phyloP scores from a whole-genome alignment of 2,797 vertebrate species.

The Oceanodroma leucorhoa region DNA sequence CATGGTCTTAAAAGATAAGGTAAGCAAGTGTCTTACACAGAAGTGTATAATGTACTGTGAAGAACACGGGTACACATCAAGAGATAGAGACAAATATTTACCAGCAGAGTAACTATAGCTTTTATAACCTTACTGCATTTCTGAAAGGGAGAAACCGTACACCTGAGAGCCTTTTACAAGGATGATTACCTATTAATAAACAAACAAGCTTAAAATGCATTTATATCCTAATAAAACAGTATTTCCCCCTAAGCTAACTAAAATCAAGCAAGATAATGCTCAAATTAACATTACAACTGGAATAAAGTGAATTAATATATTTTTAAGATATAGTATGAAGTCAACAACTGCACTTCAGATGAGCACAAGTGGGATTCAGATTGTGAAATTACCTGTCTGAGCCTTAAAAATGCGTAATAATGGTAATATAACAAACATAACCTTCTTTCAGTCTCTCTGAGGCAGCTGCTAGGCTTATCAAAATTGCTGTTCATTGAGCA shows the following conservation, averaged over 20 bases:
- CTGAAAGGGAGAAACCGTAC: neutral
- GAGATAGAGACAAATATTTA: neutral
- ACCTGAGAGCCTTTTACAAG: neutral
- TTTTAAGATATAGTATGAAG: neutral
- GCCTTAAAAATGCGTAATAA: neutral
- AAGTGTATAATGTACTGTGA: neutral
- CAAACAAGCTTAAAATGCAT: neutral
- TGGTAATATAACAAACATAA: neutral
- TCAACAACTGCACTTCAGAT: neutral
- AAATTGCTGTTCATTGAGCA: conserved; percentile 8
- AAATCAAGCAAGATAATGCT: neutral
- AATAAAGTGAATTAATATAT: neutral
- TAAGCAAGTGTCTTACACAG: neutral
- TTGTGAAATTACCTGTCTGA: conserved; percentile 8
- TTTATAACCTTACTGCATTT: neutral
- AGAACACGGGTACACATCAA: neutral
- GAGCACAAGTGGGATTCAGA: neutral
- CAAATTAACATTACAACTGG: neutral
- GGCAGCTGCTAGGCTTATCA: neutral
- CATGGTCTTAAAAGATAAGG: neutral
- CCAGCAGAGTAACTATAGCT: neutral
- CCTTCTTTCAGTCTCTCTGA: neutral
- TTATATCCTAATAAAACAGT: neutral
- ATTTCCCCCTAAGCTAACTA: neutral
- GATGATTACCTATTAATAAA: neutral